Evolutionary conservation across 1,140 invertebrate species (phyloP), one percentile per base, ranked within the genome.

Genomic region (Antheraea pernyi): DNA sequence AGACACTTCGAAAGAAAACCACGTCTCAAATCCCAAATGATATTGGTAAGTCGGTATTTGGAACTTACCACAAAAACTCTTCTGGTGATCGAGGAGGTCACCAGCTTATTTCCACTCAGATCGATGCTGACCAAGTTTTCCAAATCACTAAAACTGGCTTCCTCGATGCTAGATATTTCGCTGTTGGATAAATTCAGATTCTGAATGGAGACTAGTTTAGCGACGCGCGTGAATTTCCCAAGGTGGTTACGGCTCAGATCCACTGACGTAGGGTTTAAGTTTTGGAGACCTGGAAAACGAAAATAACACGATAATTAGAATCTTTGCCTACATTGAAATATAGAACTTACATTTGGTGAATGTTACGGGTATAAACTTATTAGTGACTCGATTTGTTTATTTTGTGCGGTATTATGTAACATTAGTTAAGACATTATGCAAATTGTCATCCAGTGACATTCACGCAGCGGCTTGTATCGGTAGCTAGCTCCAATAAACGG

Each of bases 1-100:
- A 30, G 39, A 42, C 39, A 42, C 39, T 42, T 42, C 39, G 7
- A 42, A 42, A 11, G 39, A 0, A 42, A 42, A 42, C 11, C 11
- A 42, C n/a, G 39, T 42, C 11, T 7, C 7, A 42, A 42, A 42
- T 8, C 2, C 39, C 39, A 42, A 42, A n/a, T 2, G 1, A 30
- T 30, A 30, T 30, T 30, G 22, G 22, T 30, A 30, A 53, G 46
- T 53, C 16, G 16, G 1, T 53, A 53, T 16, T 16, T 53, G 46
- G 60, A 68, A 79, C 80, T 87, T 83, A 95, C 95, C 88, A 93
- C 86, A 71, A 96, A 96, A 11, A 94, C 88, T 60, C 94, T 78
- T 0, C 94, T 94, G 16, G 68, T 77, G 2, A 96, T 80, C 8
- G 75, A 79, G 22, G 92, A 91, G 0, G 87, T 74, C 0, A 87